Evolutionary conservation across 1,140 invertebrate genomes (phyloP).

Genomic region (Stegodyphus dumicola): DNA sequence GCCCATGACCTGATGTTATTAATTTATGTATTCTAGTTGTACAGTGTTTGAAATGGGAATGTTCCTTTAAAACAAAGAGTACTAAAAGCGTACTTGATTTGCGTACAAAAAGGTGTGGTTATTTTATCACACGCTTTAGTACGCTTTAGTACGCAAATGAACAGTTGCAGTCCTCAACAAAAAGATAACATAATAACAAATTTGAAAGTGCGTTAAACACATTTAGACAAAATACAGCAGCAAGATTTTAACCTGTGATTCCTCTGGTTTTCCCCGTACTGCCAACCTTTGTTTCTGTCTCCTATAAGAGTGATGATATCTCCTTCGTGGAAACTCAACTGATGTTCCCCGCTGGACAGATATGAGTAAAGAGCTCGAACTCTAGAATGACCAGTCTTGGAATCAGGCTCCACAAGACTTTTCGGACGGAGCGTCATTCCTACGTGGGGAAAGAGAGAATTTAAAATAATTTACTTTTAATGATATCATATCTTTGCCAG

Average conservation of each 20-base stretch:
- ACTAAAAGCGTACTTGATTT: no score
- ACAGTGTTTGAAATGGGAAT: no score
- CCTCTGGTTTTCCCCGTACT: constrained; percentile 91
- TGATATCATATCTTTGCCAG: not conserved
- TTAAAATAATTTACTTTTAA: not conserved
- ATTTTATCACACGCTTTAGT: no score
- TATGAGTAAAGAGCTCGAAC: constrained; percentile 90
- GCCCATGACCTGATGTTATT: no score
- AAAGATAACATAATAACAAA: no score
- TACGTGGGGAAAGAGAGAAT: not conserved
- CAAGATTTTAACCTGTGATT: constrained; percentile 74
- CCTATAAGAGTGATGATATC: constrained; percentile 89
- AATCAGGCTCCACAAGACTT: constrained; percentile 77
- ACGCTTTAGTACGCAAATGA: no score
- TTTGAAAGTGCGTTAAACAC: no score
- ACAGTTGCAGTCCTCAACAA: no score
- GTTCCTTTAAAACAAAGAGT: no score
- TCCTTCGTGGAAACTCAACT: constrained; percentile 90
- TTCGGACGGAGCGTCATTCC: constrained; percentile 72
- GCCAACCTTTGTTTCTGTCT: constrained; percentile 93
- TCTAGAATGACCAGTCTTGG: constrained; percentile 73
- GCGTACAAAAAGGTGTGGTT: no score
- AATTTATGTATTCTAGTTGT: no score
- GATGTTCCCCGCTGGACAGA: constrained; percentile 89
- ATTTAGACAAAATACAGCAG: not conserved